Base-by-base conservation (phyloP, 2,113 vertebrate species). In the Rallus limicola region DNA sequence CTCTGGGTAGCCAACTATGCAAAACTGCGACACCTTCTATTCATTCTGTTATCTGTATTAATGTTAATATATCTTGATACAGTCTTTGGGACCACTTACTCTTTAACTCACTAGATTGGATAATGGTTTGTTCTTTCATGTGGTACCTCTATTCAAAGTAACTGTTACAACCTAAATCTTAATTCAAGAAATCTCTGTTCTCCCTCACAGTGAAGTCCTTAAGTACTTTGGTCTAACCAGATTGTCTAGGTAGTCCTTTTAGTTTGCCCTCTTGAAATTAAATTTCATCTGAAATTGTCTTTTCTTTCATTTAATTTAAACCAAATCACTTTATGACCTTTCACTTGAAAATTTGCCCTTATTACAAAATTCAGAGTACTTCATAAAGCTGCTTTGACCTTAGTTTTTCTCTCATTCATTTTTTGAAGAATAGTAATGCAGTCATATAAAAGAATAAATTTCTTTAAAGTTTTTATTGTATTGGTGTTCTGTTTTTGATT, bases 261-360 rank as follows among this genome's bases (percentile, higher is more conserved):
- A 1, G 3, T 90, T 87, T 82, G 25, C n/a, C 19, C 38, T 85
- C 93, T 93, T 50, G 18, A 78, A 91, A 94, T 84, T 3, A 60
- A 88, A 65, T 87, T 70, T 81, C n/a, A 36, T 82, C 58, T 25
- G 18, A 59, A 84, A 42, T 85, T 75, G 15, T 56, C 17, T 92
- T 94, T 94, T 29, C 29, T 85, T 81, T 74, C 6, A 53, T 82
- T 88, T 40, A 15, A 77, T 93, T 94, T 84, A 59, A 90, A 59
- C 19, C 6, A 56, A 59, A 63, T 71, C 1, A 0, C 4, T 90
- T 91, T 90, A 53, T 74, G 18, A 71, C 63, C 46, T 85, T 13
- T 67, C 18, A 63, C 26, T 82, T 86, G 38, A 92, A 72, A 81
- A 78, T 31, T 40, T 90, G 10, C 11, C 7, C 4, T 75, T 75